Conservation (phyloP, 2,888 invertebrate species). For the Phytoseiulus persimilis region DNA sequence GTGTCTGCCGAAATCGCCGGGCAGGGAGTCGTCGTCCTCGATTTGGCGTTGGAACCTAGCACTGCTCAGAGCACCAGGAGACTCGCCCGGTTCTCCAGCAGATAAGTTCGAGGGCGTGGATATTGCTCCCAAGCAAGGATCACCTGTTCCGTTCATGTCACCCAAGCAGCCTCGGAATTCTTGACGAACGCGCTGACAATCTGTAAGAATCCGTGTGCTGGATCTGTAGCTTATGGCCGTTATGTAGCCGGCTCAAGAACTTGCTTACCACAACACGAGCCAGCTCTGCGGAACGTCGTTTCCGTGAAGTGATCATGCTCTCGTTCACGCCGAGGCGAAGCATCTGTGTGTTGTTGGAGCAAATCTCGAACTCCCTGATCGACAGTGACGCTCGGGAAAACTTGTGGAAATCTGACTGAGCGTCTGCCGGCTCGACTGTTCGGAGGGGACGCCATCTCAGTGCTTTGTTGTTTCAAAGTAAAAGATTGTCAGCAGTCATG, state of each 20-base stretch:
- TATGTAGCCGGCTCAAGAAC: background rate
- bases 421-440: background rate
- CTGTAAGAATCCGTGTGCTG: background rate
- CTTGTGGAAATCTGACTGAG: background rate
- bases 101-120: background rate
- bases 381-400: conserved; percentile 14
- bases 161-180: background rate
- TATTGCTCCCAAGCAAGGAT: background rate
- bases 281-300: background rate
- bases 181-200: background rate
- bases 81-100: background rate
- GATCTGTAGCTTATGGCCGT: background rate
- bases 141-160: background rate
- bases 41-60: background rate
- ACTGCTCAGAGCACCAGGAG: background rate
- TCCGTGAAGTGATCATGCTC: background rate
- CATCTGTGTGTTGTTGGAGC: background rate
- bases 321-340: background rate
- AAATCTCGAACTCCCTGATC: conserved; percentile 22
- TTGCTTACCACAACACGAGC: background rate
- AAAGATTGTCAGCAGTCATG: background rate
- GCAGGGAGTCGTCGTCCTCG: conserved; percentile 16
- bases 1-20: conserved; percentile 27
- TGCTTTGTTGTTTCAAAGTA: background rate
- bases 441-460: background rate